Evolutionary conservation across 1,140 invertebrate species (phyloP).

Genomic region (Bombyx mori): DNA sequence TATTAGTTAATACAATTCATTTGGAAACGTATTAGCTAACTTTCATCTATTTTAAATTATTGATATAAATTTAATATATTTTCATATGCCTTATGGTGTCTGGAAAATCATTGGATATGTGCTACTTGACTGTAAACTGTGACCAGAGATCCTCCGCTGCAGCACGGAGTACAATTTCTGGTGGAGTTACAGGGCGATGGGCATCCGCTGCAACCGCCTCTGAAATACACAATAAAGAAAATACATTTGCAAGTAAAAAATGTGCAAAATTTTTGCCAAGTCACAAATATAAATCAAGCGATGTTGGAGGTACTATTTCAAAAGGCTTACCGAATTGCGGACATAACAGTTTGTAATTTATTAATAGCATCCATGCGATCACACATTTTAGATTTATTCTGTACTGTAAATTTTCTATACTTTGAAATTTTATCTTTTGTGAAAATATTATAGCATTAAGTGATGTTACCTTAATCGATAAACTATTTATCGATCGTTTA

Average conservation of each 20-base stretch:
- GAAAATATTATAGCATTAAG: no score
- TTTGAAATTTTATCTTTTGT: no score
- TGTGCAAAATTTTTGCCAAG: neutral
- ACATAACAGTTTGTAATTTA: conserved; percentile 46
- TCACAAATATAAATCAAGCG: neutral
- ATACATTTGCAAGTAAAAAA: neutral
- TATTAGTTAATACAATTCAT: neutral
- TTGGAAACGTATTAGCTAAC: neutral
- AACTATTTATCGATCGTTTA: no score
- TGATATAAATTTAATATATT: neutral
- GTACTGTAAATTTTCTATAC: conserved; percentile 2
- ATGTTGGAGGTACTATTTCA: neutral
- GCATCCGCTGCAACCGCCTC: conserved; percentile 24
- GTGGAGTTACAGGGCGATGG: conserved; percentile 23
- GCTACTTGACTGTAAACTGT: conserved; percentile 69
- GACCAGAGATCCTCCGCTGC: conserved; percentile 45
- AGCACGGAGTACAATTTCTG: conserved; percentile 27
- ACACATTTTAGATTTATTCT: conserved; percentile 39
- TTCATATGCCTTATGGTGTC: conserved; percentile 2
- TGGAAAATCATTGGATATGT: conserved; percentile 52
- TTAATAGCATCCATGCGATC: conserved; percentile 43
- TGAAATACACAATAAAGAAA: conserved; percentile 10
- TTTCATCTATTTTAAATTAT: neutral
- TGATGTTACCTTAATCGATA: no score
- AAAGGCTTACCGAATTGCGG: conserved; percentile 40